phyloP scores from a whole-genome alignment of 2,797 vertebrate genomes.

The Mus minutoides region DNA sequence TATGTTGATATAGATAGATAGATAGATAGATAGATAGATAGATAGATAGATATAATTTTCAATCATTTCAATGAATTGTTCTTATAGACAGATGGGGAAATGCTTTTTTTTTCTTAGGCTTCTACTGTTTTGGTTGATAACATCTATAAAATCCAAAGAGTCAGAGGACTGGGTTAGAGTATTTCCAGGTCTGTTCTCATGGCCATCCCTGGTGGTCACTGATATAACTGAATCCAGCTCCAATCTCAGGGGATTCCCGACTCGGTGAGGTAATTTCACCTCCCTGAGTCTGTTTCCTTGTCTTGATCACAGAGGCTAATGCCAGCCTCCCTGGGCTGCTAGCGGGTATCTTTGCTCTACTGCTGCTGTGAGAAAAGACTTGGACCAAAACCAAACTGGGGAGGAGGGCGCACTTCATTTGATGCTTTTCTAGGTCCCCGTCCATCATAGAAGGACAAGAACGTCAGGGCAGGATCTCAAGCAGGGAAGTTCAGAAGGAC shows the following conservation, averaged over 20 bases:
- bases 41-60: no score
- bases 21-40: no score
- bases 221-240: background rate
- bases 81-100: constrained; percentile 28
- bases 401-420: background rate
- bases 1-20: no score
- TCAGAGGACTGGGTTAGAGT: background rate
- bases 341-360: background rate
- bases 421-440: background rate
- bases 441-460: no score
- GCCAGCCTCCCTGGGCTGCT: background rate
- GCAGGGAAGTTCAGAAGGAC: background rate
- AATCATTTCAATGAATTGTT: background rate
- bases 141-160: constrained; percentile 4
- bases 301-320: background rate
- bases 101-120: background rate
- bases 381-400: background rate
- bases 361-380: background rate
- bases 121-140: background rate
- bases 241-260: background rate
- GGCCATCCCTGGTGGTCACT: background rate
- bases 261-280: background rate
- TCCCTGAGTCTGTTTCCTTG: background rate
- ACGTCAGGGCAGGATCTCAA: background rate
- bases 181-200: background rate